Percentiles rank a stretch among this genome's conserved stretches.
Conservation (phyloP, 2,888 invertebrate species). For the Troides aeacus region DNA sequence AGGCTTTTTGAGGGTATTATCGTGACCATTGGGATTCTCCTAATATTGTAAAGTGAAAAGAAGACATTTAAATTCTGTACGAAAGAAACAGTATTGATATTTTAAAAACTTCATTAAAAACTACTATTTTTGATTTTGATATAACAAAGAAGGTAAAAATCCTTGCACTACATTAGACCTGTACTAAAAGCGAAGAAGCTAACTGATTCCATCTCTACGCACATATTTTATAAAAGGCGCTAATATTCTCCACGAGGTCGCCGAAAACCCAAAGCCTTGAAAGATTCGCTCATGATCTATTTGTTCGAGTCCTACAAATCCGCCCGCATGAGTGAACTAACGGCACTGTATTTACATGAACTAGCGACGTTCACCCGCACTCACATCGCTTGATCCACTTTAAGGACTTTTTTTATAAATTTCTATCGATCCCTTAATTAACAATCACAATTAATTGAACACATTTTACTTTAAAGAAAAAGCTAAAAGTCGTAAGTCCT, state of each 20-base stretch:
- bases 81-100: no score
- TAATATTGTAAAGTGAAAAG: no score
- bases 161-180: background rate
- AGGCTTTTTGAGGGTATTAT: no score
- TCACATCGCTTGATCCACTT: constrained; percentile 11
- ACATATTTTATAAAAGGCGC: background rate
- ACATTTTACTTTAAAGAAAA: background rate
- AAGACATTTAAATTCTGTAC: no score
- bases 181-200: background rate
- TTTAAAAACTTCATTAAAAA: background rate
- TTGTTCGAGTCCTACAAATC: constrained; percentile 1
- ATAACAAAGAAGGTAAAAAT: background rate
- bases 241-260: background rate
- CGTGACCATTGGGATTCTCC: no score
- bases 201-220: background rate
- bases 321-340: constrained; percentile 7
- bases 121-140: background rate
- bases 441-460: constrained; percentile 2
- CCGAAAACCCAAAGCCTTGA: background rate
- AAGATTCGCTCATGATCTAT: constrained; percentile 6
- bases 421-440: constrained; percentile 12
- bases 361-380: constrained; percentile 13
- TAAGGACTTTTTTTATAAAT: background rate
- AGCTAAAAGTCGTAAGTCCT: background rate
- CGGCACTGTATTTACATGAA: constrained; percentile 21